Base-by-base conservation (phyloP, 2,888 invertebrate species). In the Synergus laeviventris region DNA sequence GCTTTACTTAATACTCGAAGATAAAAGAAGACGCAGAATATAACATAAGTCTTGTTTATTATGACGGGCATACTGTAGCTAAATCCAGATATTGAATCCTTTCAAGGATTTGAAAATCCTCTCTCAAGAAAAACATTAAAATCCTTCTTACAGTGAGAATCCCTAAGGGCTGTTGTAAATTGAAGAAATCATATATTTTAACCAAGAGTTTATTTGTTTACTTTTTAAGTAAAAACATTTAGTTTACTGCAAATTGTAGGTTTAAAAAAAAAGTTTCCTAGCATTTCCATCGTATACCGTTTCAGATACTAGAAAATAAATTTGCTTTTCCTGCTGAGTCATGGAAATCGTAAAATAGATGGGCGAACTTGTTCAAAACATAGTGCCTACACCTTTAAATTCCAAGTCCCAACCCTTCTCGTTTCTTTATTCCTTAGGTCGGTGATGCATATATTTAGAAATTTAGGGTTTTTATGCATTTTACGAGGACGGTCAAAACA, bases 291-390 rank as follows among this genome's bases (percentile, higher is more conserved):
- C 16, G 4, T 21, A 1, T 16, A 66, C 14, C 16, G 14, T 16
- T 66, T 31, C 45, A 66, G 16, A 24, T 31, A 2, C 66, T 16
- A 11, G 45, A 45, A 66, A 24, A 66, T 66, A 66, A 24, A 12
- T 66, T 61, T 24, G 14, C 59, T 60, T 60, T 31, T 31, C 14
- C 36, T 66, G 66, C 66, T 66, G 66, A 66, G 66, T 66, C 39
- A 14, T 12, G 42, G 16, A 66, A 66, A 66, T 21, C 24, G 21
- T 24, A 42, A 66, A 66, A 66, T 66, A 21, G 7, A 66, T 66
- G 66, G 66, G 42, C 39, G 66, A 66, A 42, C 66, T 66, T 66
- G 24, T 42, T 24, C 16, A 42, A 66, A 42, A 66, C 45, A 66
- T 66, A 66, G 14, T 66, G 42, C 45, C 42, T 21, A 21, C 39